Evolutionary conservation across 2,113 vertebrate genomes (phyloP).

Genomic region (Gymnogyps californianus): DNA sequence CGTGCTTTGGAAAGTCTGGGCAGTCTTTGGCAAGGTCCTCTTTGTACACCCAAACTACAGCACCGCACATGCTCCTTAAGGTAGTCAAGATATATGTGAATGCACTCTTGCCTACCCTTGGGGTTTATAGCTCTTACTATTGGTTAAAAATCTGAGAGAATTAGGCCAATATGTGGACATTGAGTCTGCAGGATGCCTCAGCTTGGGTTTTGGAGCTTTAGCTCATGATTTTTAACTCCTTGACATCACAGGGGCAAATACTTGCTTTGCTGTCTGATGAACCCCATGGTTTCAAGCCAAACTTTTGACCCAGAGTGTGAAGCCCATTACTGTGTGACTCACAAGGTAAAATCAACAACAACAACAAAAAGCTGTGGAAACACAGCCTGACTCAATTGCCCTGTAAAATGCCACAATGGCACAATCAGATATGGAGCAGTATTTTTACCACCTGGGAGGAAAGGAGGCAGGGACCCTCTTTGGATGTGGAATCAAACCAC

Average conservation of each 20-base stretch:
- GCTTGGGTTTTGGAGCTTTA: not conserved
- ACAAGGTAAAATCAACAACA: not conserved
- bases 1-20: not conserved
- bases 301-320: not conserved
- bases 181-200: not conserved
- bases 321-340: not conserved
- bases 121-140: not conserved
- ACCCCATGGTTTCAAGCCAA: not conserved
- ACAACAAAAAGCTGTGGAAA: not conserved
- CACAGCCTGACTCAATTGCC: not conserved
- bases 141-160: not conserved
- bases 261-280: not conserved
- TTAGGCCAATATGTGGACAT: no score
- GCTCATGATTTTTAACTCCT: not conserved
- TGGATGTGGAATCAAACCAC: not conserved
- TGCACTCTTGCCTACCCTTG: not conserved
- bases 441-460: not conserved
- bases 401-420: not conserved
- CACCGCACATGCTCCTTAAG: not conserved
- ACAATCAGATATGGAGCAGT: not conserved
- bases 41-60: not conserved
- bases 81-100: not conserved
- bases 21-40: not conserved
- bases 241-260: not conserved
- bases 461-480: not conserved